Base-by-base conservation (phyloP, 2,888 invertebrate species). In the Helicoverpa assulta region DNA sequence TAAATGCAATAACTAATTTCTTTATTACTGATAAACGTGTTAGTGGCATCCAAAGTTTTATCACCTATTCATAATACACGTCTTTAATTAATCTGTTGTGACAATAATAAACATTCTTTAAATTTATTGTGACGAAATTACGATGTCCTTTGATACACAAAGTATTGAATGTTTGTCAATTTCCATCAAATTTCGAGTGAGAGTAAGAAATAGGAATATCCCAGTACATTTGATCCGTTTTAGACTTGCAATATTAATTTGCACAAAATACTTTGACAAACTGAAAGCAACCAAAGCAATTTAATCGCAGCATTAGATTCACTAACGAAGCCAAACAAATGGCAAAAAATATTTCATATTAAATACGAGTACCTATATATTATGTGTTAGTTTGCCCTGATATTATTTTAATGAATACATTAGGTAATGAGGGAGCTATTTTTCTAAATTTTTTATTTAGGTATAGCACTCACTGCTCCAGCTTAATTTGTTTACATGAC, bases 401-500 rank as follows among this genome's bases (percentile, higher is more conserved):
- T 79, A 83, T 76, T 84, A 77, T 81, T 78, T 85, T 80, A 78
- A 78, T 80, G 61, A 72, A 69, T 71, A 72, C 76, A 80, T 75
- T 81, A 80, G 76, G 69, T 81, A 81, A 76, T 80, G 78, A 82
- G 70, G 82, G 75, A 79, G 78, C 83, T 85, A 82, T 85, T 86
- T 87, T 86, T 87, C 76, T 86, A 84, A 82, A 80, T 82, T 67
- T 73, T 85, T 85, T 82, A 78, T 84, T 85, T 86, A 84, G 85
- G 84, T 85, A 85, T 85, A 87, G 87, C 87, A 88, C 86, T 88
- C 85, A 86, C 86, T 84, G 80, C 86, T 86, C 83, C 85, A 86
- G 86, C 84, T 87, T 87, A 85, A 85, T 87, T 89, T 89, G 85
- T 86, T 83, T 77, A 88, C 86, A 87, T 87, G 89, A 91, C 90